Percentiles rank a stretch among this genome's conserved stretches.
Conservation (phyloP, 2,113 vertebrate species). For the Megaptera novaeangliae region DNA sequence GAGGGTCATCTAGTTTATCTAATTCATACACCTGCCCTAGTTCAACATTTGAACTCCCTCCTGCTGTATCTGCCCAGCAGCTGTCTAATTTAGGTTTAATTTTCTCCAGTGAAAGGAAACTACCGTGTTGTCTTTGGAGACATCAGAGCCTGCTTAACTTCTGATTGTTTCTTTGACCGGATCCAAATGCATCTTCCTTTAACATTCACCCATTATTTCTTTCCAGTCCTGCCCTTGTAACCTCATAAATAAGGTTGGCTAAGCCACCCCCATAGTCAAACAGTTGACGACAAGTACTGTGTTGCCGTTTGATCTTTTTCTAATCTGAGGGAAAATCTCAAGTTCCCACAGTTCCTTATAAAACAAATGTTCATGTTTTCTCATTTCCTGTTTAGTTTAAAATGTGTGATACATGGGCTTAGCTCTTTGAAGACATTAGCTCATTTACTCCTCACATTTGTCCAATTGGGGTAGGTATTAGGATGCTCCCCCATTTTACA, state of each 20-base stretch:
- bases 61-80: neutral
- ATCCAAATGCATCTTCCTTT: neutral
- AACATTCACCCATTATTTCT: neutral
- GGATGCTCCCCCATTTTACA: neutral
- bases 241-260: neutral
- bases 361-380: neutral
- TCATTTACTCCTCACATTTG: neutral
- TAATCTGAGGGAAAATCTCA: neutral
- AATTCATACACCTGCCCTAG: neutral
- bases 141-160: neutral
- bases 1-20: neutral
- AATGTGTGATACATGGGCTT: neutral
- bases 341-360: neutral
- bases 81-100: neutral
- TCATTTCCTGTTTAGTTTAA: neutral
- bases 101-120: neutral
- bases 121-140: neutral
- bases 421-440: neutral
- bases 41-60: neutral
- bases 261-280: neutral
- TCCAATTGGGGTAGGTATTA: neutral
- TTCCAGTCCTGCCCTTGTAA: neutral
- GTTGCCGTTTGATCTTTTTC: neutral
- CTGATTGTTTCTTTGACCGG: neutral
- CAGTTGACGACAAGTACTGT: neutral